Evolutionary conservation across 2,888 invertebrate genomes (phyloP), one percentile per base, ranked within the genome.

Genomic region (Eupithecia dodoneata): DNA sequence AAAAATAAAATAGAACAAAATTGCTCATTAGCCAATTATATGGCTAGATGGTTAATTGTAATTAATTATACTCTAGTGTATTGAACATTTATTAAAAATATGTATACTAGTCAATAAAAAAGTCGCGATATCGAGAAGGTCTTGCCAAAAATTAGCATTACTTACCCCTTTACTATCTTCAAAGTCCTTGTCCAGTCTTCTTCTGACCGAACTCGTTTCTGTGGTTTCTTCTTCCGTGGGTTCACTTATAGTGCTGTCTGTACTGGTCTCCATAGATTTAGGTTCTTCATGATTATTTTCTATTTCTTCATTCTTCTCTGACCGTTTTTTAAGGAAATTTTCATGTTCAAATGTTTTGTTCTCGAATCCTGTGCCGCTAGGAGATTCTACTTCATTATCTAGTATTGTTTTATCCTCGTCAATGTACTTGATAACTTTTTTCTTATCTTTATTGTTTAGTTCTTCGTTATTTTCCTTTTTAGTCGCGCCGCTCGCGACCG

Each of bases 311-410:
- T 92, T 94, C 75, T 55, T 74, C 44, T 95, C 95, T 0, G 91
- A 92, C 49, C 94, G 91, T 78, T 93, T 93, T 86, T 94, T 91
- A 74, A 95, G 85, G 83, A 90, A 93, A 86, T 95, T 93, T 83
- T 95, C 92, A 85, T 95, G 94, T 83, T 95, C 94, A 82, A 95
- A 92, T 0, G 95, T 94, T 81, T 94, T 93, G 73, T 95, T 93
- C 78, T 95, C 94, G 83, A 94, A 95, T 41, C 95, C 95, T 75
- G 95, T 93, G 77, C 93, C 93, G 70, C 93, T 92, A 0, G 95
- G 95, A 73, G 94, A 94, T 85, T 95, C 93, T 66, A 94, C 88
- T 79, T 95, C 93, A 86, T 93, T 91, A 74, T 94, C 93, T 66
- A 94, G 87, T 72, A 93, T 84, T 78, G 90, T 85, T 80, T 92